Evolutionary conservation across 2,113 vertebrate species (phyloP).

Genomic region (Gobio gobio): DNA sequence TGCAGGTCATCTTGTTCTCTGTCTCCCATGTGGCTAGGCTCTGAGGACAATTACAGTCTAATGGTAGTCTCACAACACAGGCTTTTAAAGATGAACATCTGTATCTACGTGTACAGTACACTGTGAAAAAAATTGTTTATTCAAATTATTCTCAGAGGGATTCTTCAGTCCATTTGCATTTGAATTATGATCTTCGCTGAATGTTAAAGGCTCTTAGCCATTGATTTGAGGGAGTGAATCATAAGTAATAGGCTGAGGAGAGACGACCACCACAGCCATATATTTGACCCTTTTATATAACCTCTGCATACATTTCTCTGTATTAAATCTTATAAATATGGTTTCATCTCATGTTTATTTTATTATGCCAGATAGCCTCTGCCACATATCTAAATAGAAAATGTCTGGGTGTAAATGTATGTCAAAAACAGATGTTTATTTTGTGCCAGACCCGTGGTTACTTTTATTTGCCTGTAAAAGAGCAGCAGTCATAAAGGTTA

Average conservation of each 20-base stretch:
- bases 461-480: conserved; percentile 39
- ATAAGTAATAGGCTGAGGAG: conserved; percentile 13
- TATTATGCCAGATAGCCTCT: neutral
- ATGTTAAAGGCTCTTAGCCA: neutral
- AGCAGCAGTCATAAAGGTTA: conserved; percentile 32
- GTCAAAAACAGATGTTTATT: conserved; percentile 39
- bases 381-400: neutral
- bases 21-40: conserved; percentile 95
- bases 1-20: conserved; percentile 95
- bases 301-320: conserved; percentile 8
- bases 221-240: conserved; percentile 44
- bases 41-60: conserved; percentile 70
- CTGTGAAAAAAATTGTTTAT: neutral
- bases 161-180: neutral
- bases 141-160: neutral
- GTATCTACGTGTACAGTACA: neutral
- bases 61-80: conserved; percentile 18
- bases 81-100: conserved; percentile 9
- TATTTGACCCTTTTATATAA: conserved; percentile 35
- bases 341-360: neutral
- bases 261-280: conserved; percentile 32
- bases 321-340: neutral
- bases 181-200: conserved; percentile 20
- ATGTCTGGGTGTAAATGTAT: neutral
- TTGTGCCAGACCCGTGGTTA: neutral